phyloP scores from a whole-genome alignment of 2,113 vertebrate genomes.

The Mastomys coucha region DNA sequence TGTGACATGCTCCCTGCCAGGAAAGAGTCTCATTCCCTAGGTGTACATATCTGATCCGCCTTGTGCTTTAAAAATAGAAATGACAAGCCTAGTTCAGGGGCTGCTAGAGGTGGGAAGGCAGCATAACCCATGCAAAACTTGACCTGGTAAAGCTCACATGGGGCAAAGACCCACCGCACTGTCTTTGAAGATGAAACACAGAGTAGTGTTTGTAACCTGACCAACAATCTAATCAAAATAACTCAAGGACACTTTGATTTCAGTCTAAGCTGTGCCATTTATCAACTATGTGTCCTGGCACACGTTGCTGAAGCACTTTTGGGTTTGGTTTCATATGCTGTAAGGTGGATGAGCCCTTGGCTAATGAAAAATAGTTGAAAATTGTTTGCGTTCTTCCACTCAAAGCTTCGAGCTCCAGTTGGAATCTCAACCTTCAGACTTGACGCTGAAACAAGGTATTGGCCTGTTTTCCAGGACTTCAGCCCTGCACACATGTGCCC shows the following conservation, averaged over 20 bases:
- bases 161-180: not conserved
- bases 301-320: not conserved
- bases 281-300: not conserved
- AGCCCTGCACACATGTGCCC: not conserved
- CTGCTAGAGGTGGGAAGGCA: not conserved
- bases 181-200: not conserved
- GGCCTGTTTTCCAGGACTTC: not conserved
- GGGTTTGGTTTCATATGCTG: not conserved
- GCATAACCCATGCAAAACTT: constrained; percentile 46
- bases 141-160: not conserved
- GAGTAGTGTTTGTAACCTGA: constrained; percentile 51
- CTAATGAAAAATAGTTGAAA: constrained; percentile 24
- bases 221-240: constrained; percentile 10
- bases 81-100: not conserved
- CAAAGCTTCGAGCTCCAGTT: not conserved
- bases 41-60: constrained; percentile 29
- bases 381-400: not conserved
- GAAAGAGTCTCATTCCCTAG: constrained; percentile 60
- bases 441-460: not conserved
- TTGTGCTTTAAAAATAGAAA: constrained; percentile 76
- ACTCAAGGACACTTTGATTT: not conserved
- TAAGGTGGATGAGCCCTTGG: not conserved
- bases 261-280: not conserved
- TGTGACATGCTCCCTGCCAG: constrained; percentile 50
- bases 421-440: not conserved